Evolutionary conservation across 2,797 vertebrate species (phyloP).

Genomic region (Rhinogobio ventralis): DNA sequence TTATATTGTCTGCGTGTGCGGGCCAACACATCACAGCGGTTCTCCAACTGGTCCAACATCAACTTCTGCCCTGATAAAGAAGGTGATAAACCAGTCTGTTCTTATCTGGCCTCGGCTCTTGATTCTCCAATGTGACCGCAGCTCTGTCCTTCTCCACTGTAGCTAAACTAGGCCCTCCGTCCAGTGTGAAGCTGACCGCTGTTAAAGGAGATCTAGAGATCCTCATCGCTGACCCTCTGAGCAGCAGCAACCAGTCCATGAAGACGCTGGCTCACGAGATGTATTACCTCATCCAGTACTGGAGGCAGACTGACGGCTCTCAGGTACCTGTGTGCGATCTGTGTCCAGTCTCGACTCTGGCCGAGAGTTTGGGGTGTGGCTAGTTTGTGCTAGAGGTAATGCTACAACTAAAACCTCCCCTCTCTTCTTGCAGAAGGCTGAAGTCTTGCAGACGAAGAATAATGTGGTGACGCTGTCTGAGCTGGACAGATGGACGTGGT

Average conservation of each 20-base stretch:
- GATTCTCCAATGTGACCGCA: neutral
- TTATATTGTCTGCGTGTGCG: slow-evolving; percentile 65
- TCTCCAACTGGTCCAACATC: slow-evolving; percentile 64
- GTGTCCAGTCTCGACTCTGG: too few species aligned
- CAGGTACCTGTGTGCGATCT: slow-evolving; percentile 58
- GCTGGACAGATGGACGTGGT: slow-evolving; percentile 69
- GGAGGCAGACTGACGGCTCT: slow-evolving; percentile 49
- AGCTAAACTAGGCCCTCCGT: slow-evolving; percentile 76
- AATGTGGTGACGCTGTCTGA: slow-evolving; percentile 63
- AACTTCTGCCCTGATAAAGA: slow-evolving; percentile 75
- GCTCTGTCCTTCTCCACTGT: neutral
- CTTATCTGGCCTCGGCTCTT: neutral
- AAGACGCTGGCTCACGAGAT: neutral
- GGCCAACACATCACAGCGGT: slow-evolving; percentile 24
- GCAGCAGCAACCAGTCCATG: slow-evolving; percentile 70
- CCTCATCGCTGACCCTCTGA: slow-evolving; percentile 67
- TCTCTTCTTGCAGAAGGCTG: neutral
- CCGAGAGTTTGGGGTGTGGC: too few species aligned
- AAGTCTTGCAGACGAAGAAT: neutral
- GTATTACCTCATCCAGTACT: slow-evolving; percentile 69
- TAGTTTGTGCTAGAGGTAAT: too few species aligned
- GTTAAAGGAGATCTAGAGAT: slow-evolving; percentile 65
- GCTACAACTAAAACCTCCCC: neutral
- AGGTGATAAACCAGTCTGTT: slow-evolving; percentile 62
- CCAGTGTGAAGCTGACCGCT: slow-evolving; percentile 58